Conservation (phyloP, 1,140 invertebrate species). For the Dolichoris vasculosae region DNA sequence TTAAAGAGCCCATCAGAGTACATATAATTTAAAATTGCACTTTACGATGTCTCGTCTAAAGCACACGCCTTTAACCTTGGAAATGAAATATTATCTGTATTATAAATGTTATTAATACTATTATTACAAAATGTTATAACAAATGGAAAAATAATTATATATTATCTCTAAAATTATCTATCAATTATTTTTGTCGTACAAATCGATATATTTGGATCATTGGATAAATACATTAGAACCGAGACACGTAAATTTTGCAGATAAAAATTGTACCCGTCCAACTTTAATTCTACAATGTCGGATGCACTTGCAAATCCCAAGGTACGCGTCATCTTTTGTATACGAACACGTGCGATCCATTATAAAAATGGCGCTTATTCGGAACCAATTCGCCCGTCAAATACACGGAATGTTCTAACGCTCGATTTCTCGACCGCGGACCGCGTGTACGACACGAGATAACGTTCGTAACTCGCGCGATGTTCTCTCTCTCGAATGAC, state of each 20-base stretch:
- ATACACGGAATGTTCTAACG: neutral
- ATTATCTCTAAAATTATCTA: too few relatives aligned
- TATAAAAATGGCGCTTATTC: neutral
- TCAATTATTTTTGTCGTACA: too few relatives aligned
- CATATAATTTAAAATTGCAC: too few relatives aligned
- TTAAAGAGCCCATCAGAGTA: too few relatives aligned
- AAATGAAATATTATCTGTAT: too few relatives aligned
- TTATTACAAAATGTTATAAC: too few relatives aligned
- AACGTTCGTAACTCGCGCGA: conserved; percentile 13
- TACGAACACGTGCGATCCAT: neutral
- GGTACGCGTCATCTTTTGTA: neutral
- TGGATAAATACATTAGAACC: neutral
- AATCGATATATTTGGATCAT: too few relatives aligned
- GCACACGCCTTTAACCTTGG: too few relatives aligned
- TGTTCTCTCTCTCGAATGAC: neutral
- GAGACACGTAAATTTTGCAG: too few relatives aligned
- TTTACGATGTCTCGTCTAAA: too few relatives aligned
- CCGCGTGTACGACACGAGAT: neutral
- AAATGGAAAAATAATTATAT: too few relatives aligned
- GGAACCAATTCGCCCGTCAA: neutral
- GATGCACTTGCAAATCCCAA: neutral
- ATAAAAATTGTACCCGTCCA: neutral
- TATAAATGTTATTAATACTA: too few relatives aligned
- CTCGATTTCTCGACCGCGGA: neutral
- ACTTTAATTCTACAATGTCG: neutral